Base-by-base conservation (phyloP, 2,797 vertebrate genomes). In the Siniperca obscura region DNA sequence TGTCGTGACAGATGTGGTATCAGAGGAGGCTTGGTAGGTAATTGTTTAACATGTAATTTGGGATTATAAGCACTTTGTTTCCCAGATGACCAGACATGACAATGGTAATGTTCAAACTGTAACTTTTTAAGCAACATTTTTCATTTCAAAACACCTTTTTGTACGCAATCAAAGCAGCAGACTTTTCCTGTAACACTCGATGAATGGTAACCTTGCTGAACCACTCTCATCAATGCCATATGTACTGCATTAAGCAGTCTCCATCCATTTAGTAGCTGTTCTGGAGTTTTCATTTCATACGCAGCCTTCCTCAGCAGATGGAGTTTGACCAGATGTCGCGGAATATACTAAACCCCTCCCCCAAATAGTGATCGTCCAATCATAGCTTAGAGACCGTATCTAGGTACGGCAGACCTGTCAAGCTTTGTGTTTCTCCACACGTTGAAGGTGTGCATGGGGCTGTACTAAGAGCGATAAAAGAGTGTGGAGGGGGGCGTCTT, bases 1-100 rank as follows among this genome's bases (percentile, higher is more conserved):
- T 44, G 40, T 74, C 27, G 16, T 76, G 50, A 89, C 21, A 68
- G 72, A 76, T 70, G 60, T 73, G 40, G 6, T 59, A 22, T 67
- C 1, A 0, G 40, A 50, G 17, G 14, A 22, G 6, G 6, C 0
- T 14, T 17, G 11, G 14, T 30, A 17, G 25, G 2, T 42, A 10
- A 53, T 27, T 64, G 48, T 72, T 70, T 9, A 21, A 46, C 30
- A 61, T 70, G 17, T 19, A n/a, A 22, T 46, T n/a, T 46, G 13
- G 16, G 9, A 61, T 81, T 38, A 38, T 30, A 0, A 46, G 14
- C 16, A 5, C 11, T 68, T 55, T 25, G 38, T 74, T 68, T n/a
- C 4, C 21, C 8, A 27, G 48, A 60, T 57, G 40, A 66, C 4
- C 1, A 17, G 22, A 12, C 9, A 36, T 25, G 50, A 30, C 48